These are phyloP conservation scores for Cryptocephalus moraei DNA, from an alignment of 2,888 invertebrate genomes.

Conservation along the genomic window DNA sequence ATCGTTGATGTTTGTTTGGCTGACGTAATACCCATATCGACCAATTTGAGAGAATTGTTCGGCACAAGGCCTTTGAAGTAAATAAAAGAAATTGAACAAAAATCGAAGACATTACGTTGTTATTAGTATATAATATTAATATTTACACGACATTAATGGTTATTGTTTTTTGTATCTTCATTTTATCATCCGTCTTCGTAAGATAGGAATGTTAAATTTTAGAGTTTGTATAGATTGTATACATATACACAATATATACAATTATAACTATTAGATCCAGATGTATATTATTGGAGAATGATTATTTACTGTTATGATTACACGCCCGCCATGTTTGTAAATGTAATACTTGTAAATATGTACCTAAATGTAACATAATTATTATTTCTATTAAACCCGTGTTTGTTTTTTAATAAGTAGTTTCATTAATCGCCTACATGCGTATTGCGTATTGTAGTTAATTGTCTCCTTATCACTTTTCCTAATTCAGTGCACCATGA, in stretches of 20 bases:
- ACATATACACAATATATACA: not conserved
- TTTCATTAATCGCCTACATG: not conserved
- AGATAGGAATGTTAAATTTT: slow-evolving; percentile 7
- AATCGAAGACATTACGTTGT: not conserved
- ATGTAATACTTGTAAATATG: slow-evolving; percentile 34
- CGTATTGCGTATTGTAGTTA: too few relatives aligned
- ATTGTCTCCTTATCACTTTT: too few relatives aligned
- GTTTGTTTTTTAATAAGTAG: slow-evolving; percentile 30
- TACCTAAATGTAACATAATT: slow-evolving; percentile 33
- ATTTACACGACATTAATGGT: too few relatives aligned
- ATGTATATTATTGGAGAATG: slow-evolving; percentile 3
- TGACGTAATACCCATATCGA: slow-evolving; percentile 10
- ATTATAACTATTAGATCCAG: slow-evolving; percentile 2
- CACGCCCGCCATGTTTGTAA: slow-evolving; percentile 31
- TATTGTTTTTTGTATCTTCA: slow-evolving; percentile 1
- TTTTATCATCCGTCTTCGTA: slow-evolving; percentile 12
- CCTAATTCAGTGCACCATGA: too few relatives aligned
- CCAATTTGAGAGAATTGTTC: slow-evolving; percentile 14
- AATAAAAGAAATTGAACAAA: slow-evolving; percentile 1
- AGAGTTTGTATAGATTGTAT: slow-evolving; percentile 5
- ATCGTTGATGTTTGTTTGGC: not conserved
- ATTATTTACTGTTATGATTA: slow-evolving; percentile 2
- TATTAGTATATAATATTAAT: too few relatives aligned
- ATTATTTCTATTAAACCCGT: slow-evolving; percentile 34
- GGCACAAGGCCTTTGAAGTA: slow-evolving; percentile 9